A percentile compares a stretch with the other conserved stretches of the same genome.
These are phyloP conservation scores for Drosophila lini DNA, from an alignment of 1,140 invertebrate genomes.

Conservation along the genomic window DNA sequence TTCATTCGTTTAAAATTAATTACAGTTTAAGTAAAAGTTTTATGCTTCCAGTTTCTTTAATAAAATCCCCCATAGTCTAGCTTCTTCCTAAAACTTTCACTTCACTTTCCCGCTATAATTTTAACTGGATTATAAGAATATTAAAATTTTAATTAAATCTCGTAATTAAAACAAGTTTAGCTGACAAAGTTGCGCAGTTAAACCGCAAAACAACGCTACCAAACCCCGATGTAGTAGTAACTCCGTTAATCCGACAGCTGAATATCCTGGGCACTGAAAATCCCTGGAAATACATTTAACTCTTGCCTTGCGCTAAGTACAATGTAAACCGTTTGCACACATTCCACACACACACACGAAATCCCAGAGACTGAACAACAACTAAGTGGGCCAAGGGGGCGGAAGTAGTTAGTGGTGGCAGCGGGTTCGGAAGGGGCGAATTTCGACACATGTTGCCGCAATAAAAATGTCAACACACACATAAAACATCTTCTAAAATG, in stretches of 20 bases:
- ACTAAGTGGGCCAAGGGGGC: constrained; percentile 9
- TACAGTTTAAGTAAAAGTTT: no score
- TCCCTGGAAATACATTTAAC: constrained; percentile 54
- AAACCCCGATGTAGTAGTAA: constrained; percentile 25
- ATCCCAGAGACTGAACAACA: constrained; percentile 29
- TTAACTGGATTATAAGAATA: constrained; percentile 31
- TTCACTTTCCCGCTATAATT: background rate
- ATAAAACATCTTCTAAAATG: constrained; percentile 83
- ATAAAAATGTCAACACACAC: constrained; percentile 82
- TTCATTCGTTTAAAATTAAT: background rate
- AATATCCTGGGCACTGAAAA: constrained; percentile 21
- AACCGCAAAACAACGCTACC: constrained; percentile 26
- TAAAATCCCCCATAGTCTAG: background rate
- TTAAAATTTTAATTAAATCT: constrained; percentile 32
- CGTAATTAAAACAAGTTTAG: constrained; percentile 29
- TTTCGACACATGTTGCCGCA: constrained; percentile 81
- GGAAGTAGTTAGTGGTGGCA: background rate
- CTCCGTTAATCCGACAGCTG: constrained; percentile 34
- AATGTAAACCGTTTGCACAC: constrained; percentile 72
- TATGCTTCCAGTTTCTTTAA: background rate
- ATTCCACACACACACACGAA: constrained; percentile 39
- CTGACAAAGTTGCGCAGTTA: constrained; percentile 27
- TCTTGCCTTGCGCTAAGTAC: constrained; percentile 68
- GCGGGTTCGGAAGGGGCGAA: constrained; percentile 17
- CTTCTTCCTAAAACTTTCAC: background rate